Base-by-base conservation (phyloP, 2,888 invertebrate species). In the Heliconius hortense region DNA sequence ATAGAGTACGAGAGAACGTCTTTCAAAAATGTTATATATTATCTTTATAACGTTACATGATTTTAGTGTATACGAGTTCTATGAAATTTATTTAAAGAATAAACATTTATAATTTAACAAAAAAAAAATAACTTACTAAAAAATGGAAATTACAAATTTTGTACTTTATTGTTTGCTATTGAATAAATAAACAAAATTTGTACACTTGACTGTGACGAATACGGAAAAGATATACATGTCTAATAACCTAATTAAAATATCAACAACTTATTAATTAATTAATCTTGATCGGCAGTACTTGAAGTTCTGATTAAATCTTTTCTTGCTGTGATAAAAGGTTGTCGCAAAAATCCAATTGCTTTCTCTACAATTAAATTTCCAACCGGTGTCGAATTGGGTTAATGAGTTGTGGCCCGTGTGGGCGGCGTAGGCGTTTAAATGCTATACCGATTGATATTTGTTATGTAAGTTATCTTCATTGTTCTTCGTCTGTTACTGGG, bases 311-410 rank as follows among this genome's bases (percentile, higher is more conserved):
- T 72, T 72, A 72, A 62, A 62, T 66, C 53, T 72, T 75, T 56
- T 69, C 68, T 68, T 60, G 59, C 48, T 28, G 21, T 48, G 70
- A 60, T 72, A 67, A 75, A 59, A 73, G 75, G 35, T 76, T 69
- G 72, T 74, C 28, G 78, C 75, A 48, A 69, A 26, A 56, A 60
- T 76, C 76, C 72, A 76, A 78, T 78, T 76, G 66, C 77, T 77
- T 74, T 77, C 77, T 48, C 78, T 76, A 78, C 75, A 75, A 77
- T 78, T 78, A 76, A 75, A 56, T 76, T 74, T 72, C 75, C 63
- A 66, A 72, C 79, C 74, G 75, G 79, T 77, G 59, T 74, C 39
- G 63, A 79, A 78, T 78, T 74, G 60, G 79, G 79, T 79, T 79
- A 79, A 79, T 79, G 76, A 79, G 75, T 53, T 63, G 43, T 53